A percentile compares a stretch with the other conserved stretches of the same genome.
These are phyloP conservation scores for Clytia hemisphaerica DNA, from an alignment of 30 jellyfish, hydroid and myxozoan genomes.

Conservation along the genomic window DNA sequence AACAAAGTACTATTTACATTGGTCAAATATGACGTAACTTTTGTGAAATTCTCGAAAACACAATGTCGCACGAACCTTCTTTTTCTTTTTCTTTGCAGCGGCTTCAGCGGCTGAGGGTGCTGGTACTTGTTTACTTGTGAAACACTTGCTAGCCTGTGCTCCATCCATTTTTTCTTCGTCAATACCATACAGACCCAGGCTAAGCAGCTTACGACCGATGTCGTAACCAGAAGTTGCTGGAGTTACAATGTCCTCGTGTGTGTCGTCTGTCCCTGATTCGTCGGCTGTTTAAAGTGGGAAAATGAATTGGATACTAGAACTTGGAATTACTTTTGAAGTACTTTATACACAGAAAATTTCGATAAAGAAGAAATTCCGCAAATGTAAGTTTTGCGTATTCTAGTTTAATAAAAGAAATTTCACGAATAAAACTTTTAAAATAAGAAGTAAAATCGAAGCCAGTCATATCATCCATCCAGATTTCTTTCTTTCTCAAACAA, in stretches of 20 bases:
- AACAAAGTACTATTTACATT: too few species aligned
- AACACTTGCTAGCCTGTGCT: not conserved
- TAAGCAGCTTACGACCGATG: conserved; percentile 64
- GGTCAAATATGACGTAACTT: too few species aligned
- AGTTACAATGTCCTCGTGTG: conserved; percentile 48
- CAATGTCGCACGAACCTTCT: conserved; percentile 39
- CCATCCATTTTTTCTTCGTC: conserved; percentile 17
- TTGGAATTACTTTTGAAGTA: too few species aligned
- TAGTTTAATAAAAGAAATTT: too few species aligned
- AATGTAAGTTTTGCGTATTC: too few species aligned
- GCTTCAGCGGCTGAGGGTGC: conserved; percentile 66
- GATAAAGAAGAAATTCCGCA: too few species aligned
- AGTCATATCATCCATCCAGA: too few species aligned
- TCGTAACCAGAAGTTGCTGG: conserved; percentile 94
- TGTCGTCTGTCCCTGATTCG: conserved; percentile 90
- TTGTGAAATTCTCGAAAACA: not conserved
- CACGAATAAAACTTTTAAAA: too few species aligned
- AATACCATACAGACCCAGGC: conserved; percentile 18
- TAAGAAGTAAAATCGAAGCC: too few species aligned
- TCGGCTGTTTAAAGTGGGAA: conserved; percentile 51
- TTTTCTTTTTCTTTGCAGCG: conserved; percentile 37
- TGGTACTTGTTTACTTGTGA: conserved; percentile 1
- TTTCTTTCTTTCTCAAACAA: too few species aligned
- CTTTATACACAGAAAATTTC: too few species aligned
- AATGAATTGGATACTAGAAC: too few species aligned